Conservation (phyloP, 2,113 vertebrate genomes). For the Zingel zingel region DNA sequence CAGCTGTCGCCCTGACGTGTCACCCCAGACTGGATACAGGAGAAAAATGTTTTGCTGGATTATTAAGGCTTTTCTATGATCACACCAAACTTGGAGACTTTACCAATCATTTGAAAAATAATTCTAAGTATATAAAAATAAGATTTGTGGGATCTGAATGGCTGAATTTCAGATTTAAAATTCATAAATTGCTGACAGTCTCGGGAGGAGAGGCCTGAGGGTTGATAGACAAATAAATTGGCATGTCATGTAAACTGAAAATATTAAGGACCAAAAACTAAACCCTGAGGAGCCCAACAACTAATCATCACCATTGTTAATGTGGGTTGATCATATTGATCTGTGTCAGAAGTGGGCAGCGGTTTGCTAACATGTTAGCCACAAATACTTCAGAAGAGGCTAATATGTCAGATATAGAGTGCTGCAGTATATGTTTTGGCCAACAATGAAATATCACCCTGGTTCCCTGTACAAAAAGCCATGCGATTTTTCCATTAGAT, state of each 20-base stretch:
- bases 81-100: neutral
- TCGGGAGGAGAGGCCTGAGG: neutral
- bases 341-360: too few species aligned
- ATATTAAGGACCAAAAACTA: neutral
- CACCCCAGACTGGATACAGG: neutral
- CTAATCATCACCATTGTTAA: neutral
- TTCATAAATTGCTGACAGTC: neutral
- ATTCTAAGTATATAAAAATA: neutral
- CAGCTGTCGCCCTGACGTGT: neutral
- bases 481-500: too few species aligned
- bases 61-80: neutral
- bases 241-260: neutral
- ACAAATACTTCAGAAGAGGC: neutral
- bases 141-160: too few species aligned
- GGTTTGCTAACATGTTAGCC: neutral
- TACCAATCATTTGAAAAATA: neutral
- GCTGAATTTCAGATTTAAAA: too few species aligned
- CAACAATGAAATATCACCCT: too few species aligned
- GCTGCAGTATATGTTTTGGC: too few species aligned
- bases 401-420: neutral
- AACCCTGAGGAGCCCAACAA: conserved; percentile 7
- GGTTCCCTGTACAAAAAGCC: too few species aligned
- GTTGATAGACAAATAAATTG: too few species aligned
- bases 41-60: neutral
- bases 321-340: too few species aligned